Percentiles rank a stretch among this genome's conserved stretches.
Evolutionary conservation across 2,888 invertebrate genomes (phyloP).

Genomic region (Kuschelorhynchus macadamiae): DNA sequence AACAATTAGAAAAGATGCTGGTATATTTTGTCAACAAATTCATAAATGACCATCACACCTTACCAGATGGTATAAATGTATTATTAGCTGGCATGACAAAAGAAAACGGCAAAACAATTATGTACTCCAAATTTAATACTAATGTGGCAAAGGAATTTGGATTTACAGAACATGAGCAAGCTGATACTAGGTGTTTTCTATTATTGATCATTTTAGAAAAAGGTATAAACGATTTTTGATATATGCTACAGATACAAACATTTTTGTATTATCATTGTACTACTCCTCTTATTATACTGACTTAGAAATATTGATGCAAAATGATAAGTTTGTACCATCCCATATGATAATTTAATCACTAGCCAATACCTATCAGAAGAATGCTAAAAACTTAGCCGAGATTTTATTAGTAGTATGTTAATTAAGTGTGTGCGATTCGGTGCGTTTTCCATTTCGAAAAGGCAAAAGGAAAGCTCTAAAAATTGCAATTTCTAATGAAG

Average conservation of each 20-base stretch:
- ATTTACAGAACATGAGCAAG: conserved; percentile 2
- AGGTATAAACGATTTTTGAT: conserved; percentile 1
- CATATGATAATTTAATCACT: conserved; percentile 4
- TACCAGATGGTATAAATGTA: background rate
- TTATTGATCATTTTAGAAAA: background rate
- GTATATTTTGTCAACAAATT: background rate
- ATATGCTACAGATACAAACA: conserved; percentile 3
- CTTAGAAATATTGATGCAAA: background rate
- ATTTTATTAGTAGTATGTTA: conserved; percentile 5
- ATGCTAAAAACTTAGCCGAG: conserved; percentile 4
- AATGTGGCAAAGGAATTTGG: background rate
- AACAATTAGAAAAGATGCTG: background rate
- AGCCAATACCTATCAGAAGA: conserved; percentile 4
- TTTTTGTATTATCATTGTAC: conserved; percentile 4
- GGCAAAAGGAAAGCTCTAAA: conserved; percentile 6
- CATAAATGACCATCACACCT: too few relatives aligned
- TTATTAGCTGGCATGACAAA: conserved; percentile 5
- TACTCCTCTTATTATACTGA: background rate
- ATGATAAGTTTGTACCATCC: conserved; percentile 1
- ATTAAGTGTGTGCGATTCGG: background rate
- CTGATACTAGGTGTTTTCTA: conserved; percentile 3
- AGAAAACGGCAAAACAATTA: conserved; percentile 1
- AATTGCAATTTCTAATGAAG: conserved; percentile 1
- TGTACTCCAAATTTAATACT: conserved; percentile 5
- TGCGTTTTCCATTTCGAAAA: conserved; percentile 1